Conservation (phyloP, 2,113 vertebrate genomes). For the Eurystomus gularis region DNA sequence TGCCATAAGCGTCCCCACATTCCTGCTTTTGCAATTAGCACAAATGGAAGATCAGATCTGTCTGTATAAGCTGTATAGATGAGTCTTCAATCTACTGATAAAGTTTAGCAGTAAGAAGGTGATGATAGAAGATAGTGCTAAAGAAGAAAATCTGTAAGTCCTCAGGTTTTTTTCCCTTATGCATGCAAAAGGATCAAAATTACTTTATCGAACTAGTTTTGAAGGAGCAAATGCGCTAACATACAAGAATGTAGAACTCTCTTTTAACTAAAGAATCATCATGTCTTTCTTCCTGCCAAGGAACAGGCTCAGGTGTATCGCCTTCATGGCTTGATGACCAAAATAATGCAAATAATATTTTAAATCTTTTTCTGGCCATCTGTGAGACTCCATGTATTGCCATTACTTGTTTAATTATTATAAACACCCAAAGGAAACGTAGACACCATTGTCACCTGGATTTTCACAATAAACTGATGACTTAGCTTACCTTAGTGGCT, state of each 20-base stretch:
- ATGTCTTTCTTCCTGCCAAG: neutral
- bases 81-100: neutral
- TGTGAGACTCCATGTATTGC: neutral
- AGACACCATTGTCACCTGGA: accelerated
- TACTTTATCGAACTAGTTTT: neutral
- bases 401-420: neutral
- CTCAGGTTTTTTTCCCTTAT: neutral
- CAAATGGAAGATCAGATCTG: neutral
- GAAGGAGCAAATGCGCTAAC: neutral
- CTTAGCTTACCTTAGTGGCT: neutral
- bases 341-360: neutral
- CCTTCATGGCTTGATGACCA: neutral
- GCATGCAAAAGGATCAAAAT: neutral
- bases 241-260: neutral
- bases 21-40: neutral
- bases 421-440: neutral
- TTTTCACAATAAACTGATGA: neutral
- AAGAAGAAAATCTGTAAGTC: neutral
- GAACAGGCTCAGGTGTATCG: accelerated
- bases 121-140: neutral
- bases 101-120: neutral
- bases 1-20: neutral
- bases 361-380: neutral
- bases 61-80: neutral
- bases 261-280: neutral